A percentile compares a stretch with the other conserved stretches of the same genome.
phyloP scores from a whole-genome alignment of 2,888 invertebrate genomes.

The Drosophila buzzatii region DNA sequence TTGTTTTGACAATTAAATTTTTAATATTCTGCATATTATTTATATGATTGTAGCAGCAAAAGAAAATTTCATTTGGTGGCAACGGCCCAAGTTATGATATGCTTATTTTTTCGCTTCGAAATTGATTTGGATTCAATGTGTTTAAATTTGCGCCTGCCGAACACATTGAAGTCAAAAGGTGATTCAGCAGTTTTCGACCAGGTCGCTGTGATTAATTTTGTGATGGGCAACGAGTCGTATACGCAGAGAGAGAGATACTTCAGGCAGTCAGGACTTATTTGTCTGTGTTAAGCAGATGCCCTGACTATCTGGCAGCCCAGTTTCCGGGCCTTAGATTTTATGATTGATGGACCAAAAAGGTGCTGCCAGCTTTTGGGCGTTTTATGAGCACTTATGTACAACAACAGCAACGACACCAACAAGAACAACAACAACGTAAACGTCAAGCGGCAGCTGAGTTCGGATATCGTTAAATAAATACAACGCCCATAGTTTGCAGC shows the following conservation, averaged over 20 bases:
- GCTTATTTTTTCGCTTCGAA: slow-evolving; percentile 27
- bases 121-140: slow-evolving; percentile 39
- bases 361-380: slow-evolving; percentile 64
- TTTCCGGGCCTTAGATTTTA: slow-evolving; percentile 27
- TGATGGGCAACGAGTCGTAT: slow-evolving; percentile 59
- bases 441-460: slow-evolving; percentile 49
- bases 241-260: slow-evolving; percentile 54
- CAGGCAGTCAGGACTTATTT: slow-evolving; percentile 53
- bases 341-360: slow-evolving; percentile 65
- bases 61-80: slow-evolving; percentile 17
- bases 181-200: slow-evolving; percentile 35
- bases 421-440: background rate
- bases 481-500: slow-evolving; percentile 65
- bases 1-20: slow-evolving; percentile 75
- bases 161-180: slow-evolving; percentile 47
- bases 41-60: slow-evolving; percentile 34
- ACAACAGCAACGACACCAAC: background rate
- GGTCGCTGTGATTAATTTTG: slow-evolving; percentile 66
- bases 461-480: slow-evolving; percentile 67
- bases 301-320: slow-evolving; percentile 17
- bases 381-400: slow-evolving; percentile 64
- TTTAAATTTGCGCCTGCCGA: background rate
- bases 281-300: slow-evolving; percentile 61
- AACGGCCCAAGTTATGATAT: slow-evolving; percentile 5
- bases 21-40: slow-evolving; percentile 57